A percentile compares a stretch with the other conserved stretches of the same genome.
Evolutionary conservation across 92 coral and sea anemone species (phyloP).

Genomic region (Blastomussa wellsi): DNA sequence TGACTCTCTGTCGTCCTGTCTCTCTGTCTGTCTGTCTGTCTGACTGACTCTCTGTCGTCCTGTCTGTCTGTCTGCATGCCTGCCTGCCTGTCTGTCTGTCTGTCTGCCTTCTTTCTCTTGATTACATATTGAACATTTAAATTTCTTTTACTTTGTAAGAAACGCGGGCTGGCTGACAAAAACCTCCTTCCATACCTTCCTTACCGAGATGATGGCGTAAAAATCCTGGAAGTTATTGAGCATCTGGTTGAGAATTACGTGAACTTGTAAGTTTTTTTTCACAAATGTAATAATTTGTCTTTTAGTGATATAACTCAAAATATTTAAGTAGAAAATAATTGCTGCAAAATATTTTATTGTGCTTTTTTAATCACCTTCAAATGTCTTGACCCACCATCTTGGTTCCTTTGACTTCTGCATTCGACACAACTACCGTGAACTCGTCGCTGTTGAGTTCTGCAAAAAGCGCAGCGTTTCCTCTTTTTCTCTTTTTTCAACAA

Average conservation of each 20-base stretch:
- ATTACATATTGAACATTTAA: not conserved
- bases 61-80: not conserved
- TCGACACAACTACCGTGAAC: too few relatives aligned
- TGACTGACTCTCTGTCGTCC: not conserved
- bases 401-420: too few relatives aligned
- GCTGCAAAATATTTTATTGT: not conserved
- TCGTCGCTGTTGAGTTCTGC: too few relatives aligned
- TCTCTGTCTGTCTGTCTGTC: not conserved
- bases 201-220: slow-evolving; percentile 64
- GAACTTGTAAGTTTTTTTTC: slow-evolving; percentile 40
- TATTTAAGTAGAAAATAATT: not conserved
- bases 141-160: slow-evolving; percentile 15
- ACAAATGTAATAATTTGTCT: too few relatives aligned
- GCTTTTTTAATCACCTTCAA: too few relatives aligned
- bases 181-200: slow-evolving; percentile 64
- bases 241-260: slow-evolving; percentile 49
- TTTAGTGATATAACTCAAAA: too few relatives aligned
- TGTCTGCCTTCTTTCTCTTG: not conserved
- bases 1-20: not conserved
- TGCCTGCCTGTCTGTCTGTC: not conserved
- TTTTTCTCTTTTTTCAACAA: too few relatives aligned
- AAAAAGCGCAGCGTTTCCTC: too few relatives aligned
- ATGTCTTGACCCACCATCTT: too few relatives aligned
- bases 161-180: slow-evolving; percentile 68
- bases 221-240: slow-evolving; percentile 44